Base-by-base conservation (phyloP, 2,797 vertebrate species). In the Cynodonichthys magdalenae region DNA sequence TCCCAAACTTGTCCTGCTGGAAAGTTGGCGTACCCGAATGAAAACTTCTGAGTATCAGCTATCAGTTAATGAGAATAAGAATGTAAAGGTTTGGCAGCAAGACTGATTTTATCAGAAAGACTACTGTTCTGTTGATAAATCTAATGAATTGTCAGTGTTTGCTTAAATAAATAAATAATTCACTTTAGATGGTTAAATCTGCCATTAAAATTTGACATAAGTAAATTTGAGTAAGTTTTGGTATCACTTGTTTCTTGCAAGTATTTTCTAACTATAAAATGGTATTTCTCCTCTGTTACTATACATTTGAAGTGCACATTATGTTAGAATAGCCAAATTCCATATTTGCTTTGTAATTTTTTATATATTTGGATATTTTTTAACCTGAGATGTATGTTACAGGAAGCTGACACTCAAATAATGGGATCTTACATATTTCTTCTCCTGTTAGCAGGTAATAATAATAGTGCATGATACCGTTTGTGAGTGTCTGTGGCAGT, bases 361-460 rank as follows among this genome's bases (percentile, higher is more conserved):
- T 12, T 14, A 47, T 47, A 47, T 20, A 47, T 47, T 47, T 1
- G 0, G 18, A 20, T 18, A 5, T 20, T 47, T 20, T 47, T 47
- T 10, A 47, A 18, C 12, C 5, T 18, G 41, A 17, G 9, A 47
- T 29, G 14, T 44, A 14, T 41, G 45, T 71, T 17, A 71, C 62
- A 90, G 85, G 66, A 51, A 58, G 9, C 15, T 44, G 19, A 68
- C 17, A 11, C 19, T 20, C 46, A 4, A 29, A 79, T 5, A 63
- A 87, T 85, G 84, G 74, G 39, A 17, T 11, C 39, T 19, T 0
- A 66, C 3, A 45, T 34, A 36, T 34, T 71, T 4, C 10, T 80
- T 56, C 61, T 88, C 11, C 64, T 89, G 7, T 19, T 86, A 65
- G 60, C 80, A 83, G 88, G 88, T 89, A 83, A 55, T 45, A 18